Conservation (phyloP, 2,797 vertebrate genomes). For the Australoheros facetus region DNA sequence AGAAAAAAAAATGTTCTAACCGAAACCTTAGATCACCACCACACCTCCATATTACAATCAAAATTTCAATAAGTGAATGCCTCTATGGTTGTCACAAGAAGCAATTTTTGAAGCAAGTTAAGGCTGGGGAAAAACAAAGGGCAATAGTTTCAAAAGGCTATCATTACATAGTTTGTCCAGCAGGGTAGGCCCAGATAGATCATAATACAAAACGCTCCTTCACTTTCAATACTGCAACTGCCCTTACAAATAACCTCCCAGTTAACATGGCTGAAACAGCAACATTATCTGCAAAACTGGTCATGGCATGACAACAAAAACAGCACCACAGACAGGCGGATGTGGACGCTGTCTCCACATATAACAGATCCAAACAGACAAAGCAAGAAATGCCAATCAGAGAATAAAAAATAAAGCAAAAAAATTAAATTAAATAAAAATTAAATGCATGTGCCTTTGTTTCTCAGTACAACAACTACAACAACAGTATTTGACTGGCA, state of each 20-base stretch:
- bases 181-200: background rate
- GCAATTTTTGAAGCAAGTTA: background rate
- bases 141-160: background rate
- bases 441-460: rapidly evolving
- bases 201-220: background rate
- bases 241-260: background rate
- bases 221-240: background rate
- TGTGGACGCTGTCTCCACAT: background rate
- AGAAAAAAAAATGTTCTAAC: background rate
- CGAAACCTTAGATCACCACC: background rate
- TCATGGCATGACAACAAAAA: background rate
- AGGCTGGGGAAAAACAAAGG: background rate
- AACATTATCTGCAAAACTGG: background rate
- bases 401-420: background rate
- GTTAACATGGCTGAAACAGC: background rate
- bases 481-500: background rate
- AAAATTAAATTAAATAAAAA: background rate
- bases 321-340: background rate
- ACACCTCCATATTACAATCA: background rate
- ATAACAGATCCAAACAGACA: background rate
- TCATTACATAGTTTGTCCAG: background rate
- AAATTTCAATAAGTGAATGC: background rate
- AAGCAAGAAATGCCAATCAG: background rate
- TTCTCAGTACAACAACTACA: background rate
- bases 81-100: background rate